Evolutionary conservation across 1,140 invertebrate species (phyloP), one percentile per base, ranked within the genome.

Genomic region (Drosophila teissieri): DNA sequence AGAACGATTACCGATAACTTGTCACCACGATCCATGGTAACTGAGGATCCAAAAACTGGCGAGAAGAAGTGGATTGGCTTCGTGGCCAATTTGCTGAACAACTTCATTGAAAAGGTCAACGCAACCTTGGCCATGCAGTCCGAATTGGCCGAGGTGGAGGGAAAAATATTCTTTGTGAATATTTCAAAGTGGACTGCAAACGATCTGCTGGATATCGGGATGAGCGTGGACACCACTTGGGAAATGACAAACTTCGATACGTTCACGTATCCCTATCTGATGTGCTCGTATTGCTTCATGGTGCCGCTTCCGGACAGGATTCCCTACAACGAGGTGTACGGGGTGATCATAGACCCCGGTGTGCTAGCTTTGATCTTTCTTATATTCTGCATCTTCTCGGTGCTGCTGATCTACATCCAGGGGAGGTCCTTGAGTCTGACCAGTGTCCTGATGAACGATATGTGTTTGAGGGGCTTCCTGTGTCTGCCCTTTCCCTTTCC

Each of bases 381-480:
- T 7, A 10, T 88, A 0, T 77, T 73, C 11, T 44, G 64, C 15
- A 19, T 69, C 6, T 57, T 89, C 40, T 89, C 83, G 5, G 55
- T 86, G 17, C 44, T 86, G 10, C 31, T 73, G 1, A 69, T 88
- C 46, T 82, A 88, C 46, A 73, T 57, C 22, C 45, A 72, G 81
- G 81, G 34, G 37, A 0, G 24, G 31, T 0, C n/a, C 24, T 24
- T 86, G 0, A 81, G 52, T 12, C 36, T 78, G 4, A 3, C 10
- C 3, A 40, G 64, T 5, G 3, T 85, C 2, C 45, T 85, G 31
- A 24, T 90, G 4, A 82, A 82, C 17, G 78, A 85, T 22, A 68
- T 40, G 14, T 56, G 69, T n/a, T 5, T 90, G 12, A 73, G 86
- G 6, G 81, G 79, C 8, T 10, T 90, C 2, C 3, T 90, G n/a